Conservation (phyloP, 2,113 vertebrate species). For the Gavialis gangeticus region DNA sequence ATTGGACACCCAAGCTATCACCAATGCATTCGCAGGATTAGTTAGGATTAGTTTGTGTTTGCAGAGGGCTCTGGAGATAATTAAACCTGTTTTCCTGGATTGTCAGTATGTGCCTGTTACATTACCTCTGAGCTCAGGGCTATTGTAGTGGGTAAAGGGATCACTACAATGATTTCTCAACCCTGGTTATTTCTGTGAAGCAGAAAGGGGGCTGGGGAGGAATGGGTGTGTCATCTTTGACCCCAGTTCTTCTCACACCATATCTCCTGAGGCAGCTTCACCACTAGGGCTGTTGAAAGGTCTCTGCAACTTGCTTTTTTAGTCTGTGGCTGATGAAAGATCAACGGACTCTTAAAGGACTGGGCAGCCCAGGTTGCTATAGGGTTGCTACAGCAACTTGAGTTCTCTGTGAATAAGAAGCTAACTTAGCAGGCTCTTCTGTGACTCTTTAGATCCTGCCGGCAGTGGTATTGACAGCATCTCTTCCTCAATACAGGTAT, state of each 20-base stretch:
- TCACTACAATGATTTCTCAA: not conserved
- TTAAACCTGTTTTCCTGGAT: not conserved
- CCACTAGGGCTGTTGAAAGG: not conserved
- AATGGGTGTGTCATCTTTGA: not conserved
- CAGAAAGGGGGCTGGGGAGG: not conserved
- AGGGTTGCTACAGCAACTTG: conserved; percentile 55
- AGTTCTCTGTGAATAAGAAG: conserved; percentile 51
- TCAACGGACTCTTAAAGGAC: not conserved
- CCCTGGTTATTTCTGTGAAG: not conserved
- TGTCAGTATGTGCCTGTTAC: not conserved
- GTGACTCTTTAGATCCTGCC: conserved; percentile 10
- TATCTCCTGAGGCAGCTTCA: not conserved
- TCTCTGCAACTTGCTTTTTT: not conserved
- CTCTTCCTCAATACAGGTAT: not conserved
- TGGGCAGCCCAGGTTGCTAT: conserved; percentile 40
- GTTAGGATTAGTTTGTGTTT: not conserved
- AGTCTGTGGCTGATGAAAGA: conserved; percentile 46
- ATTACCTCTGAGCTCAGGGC: not conserved
- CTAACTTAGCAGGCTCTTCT: conserved; percentile 4
- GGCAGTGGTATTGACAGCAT: not conserved
- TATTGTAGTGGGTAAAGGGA: not conserved
- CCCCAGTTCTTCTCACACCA: not conserved
- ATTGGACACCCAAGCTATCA: not conserved
- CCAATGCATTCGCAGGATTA: not conserved
- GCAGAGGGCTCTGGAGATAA: not conserved